phyloP scores from a whole-genome alignment of 2,888 invertebrate genomes.

The Eumacrocentrus americanus region DNA sequence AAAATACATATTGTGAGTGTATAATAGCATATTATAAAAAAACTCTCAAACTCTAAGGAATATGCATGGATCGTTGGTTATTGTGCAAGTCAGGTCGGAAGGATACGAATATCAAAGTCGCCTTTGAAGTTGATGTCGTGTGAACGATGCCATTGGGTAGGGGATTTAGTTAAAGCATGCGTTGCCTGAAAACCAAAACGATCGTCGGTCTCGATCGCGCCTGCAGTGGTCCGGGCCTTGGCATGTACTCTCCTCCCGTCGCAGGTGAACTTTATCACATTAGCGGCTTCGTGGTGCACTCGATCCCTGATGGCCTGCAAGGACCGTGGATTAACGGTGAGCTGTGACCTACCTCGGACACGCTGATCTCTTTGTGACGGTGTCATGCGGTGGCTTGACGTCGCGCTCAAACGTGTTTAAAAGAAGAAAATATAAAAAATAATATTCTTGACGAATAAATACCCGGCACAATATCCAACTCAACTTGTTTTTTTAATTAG shows the following conservation, averaged over 20 bases:
- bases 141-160: neutral
- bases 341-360: slow-evolving; percentile 11
- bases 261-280: slow-evolving; percentile 3
- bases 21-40: too few species aligned
- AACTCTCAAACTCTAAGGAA: too few species aligned
- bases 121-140: neutral
- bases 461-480: too few species aligned
- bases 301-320: slow-evolving; percentile 18
- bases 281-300: slow-evolving; percentile 13
- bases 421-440: neutral
- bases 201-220: neutral
- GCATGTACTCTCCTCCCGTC: neutral
- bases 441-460: too few species aligned
- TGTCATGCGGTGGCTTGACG: slow-evolving; percentile 13
- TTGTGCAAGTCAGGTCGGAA: too few species aligned
- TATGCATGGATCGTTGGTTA: too few species aligned
- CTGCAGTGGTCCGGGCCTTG: slow-evolving; percentile 1
- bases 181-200: neutral
- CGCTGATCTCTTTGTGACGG: slow-evolving; percentile 19
- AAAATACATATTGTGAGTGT: too few species aligned
- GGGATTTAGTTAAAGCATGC: neutral
- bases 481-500: too few species aligned
- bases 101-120: neutral
- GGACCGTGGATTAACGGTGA: slow-evolving; percentile 18
- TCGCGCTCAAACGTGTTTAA: slow-evolving; percentile 5